Conservation (phyloP, 64 coral and sea anemone species). For the Astreopora myriophthalma region DNA sequence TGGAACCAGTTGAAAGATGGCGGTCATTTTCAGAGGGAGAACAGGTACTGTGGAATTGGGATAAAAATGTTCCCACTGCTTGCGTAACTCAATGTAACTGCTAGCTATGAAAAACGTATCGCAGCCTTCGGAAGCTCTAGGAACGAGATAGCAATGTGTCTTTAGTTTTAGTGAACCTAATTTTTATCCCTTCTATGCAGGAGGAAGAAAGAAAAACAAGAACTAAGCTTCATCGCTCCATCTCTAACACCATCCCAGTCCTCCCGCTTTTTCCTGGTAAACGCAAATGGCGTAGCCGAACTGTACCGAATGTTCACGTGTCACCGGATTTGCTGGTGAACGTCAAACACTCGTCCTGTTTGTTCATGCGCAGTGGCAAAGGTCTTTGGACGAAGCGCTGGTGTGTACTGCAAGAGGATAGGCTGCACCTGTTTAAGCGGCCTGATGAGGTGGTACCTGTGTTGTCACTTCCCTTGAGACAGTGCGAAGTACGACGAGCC, state of each 20-base stretch:
- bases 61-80: no score
- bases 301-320: constrained; percentile 68
- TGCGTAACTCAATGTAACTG: no score
- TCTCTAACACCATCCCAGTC: constrained; percentile 67
- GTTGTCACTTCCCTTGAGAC: constrained; percentile 11
- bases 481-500: constrained; percentile 5
- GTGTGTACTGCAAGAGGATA: constrained; percentile 85
- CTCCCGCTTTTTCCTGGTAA: constrained; percentile 40
- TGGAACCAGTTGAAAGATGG: constrained; percentile 50
- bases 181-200: background rate
- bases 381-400: constrained; percentile 82
- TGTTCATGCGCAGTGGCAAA: constrained; percentile 63
- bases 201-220: constrained; percentile 41
- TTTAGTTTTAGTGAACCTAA: background rate
- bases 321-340: constrained; percentile 59
- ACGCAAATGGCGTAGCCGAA: constrained; percentile 72
- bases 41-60: constrained; percentile 12
- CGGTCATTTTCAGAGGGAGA: constrained; percentile 55
- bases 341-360: constrained; percentile 75
- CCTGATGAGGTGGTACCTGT: constrained; percentile 65
- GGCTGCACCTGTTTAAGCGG: constrained; percentile 71
- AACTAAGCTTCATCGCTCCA: constrained; percentile 57
- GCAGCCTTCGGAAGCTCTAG: no score
- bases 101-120: no score
- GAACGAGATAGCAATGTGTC: no score